Conservation (phyloP, 2,113 vertebrate genomes). For the Mustela lutreola region DNA sequence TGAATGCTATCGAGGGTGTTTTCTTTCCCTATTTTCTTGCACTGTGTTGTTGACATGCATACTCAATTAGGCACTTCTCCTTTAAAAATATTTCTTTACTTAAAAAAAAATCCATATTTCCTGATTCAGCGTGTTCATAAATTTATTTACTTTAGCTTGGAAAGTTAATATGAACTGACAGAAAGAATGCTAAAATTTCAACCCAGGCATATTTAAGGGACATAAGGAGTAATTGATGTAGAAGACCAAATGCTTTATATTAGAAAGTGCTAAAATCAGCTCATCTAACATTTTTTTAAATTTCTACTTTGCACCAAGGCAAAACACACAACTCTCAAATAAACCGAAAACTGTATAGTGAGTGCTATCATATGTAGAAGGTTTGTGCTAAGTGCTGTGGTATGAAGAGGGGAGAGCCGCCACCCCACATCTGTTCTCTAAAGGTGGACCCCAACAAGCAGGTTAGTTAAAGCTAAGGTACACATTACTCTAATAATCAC, state of each 20-base stretch:
- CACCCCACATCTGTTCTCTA: not conserved
- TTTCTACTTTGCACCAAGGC: not conserved
- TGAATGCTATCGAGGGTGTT: not conserved
- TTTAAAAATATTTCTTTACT: constrained; percentile 73
- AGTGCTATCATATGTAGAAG: not conserved
- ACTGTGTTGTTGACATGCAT: constrained; percentile 51
- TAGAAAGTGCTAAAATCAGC: constrained; percentile 35
- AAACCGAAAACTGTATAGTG: not conserved
- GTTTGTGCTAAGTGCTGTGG: not conserved
- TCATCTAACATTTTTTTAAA: not conserved
- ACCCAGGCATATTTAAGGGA: constrained; percentile 56
- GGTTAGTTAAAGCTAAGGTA: not conserved
- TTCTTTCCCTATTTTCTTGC: not conserved
- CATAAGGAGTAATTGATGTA: constrained; percentile 67
- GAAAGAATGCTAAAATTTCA: constrained; percentile 76
- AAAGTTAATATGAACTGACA: constrained; percentile 55
- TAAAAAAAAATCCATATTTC: constrained; percentile 40
- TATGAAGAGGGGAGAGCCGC: not conserved
- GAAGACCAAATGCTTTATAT: constrained; percentile 53
- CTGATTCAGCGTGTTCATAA: constrained; percentile 65
- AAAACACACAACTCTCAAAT: constrained; percentile 46
- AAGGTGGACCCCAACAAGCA: not conserved
- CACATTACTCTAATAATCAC: not conserved
- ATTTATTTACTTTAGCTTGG: constrained; percentile 74
- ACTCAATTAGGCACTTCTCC: constrained; percentile 14